Evolutionary conservation across 1,140 invertebrate genomes (phyloP).

Genomic region (Eupristina koningsbergeri): DNA sequence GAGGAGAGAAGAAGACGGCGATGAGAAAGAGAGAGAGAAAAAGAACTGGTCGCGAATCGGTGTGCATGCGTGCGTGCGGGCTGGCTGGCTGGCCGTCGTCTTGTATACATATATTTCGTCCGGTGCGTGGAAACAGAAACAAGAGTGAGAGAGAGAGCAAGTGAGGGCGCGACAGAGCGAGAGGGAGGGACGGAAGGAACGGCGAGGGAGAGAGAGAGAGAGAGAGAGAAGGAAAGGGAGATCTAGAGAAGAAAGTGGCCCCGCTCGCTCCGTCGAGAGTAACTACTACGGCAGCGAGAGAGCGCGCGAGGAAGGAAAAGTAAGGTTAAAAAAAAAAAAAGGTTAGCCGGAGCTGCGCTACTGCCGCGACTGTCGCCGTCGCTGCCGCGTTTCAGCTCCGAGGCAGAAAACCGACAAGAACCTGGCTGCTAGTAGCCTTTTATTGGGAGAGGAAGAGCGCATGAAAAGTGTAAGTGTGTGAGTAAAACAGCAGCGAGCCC

Average conservation of each 20-base stretch:
- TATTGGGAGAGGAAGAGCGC: slow-evolving; percentile 20
- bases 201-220: neutral
- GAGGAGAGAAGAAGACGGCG: neutral
- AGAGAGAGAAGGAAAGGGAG: neutral
- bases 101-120: slow-evolving; percentile 6
- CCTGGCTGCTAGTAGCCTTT: neutral
- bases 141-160: neutral
- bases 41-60: neutral
- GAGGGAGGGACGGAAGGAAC: neutral
- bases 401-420: neutral
- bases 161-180: neutral
- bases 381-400: neutral
- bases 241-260: slow-evolving; percentile 37
- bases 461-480: slow-evolving; percentile 26
- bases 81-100: too few species aligned
- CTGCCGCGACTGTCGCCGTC: neutral
- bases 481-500: neutral
- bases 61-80: neutral
- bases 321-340: slow-evolving; percentile 46
- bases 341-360: slow-evolving; percentile 20
- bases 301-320: slow-evolving; percentile 28
- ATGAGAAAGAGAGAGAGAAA: neutral
- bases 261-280: neutral
- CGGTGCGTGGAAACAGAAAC: neutral
- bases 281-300: neutral